Evolutionary conservation across 2,797 vertebrate species (phyloP).

Genomic region (Gastrophryne carolinensis): DNA sequence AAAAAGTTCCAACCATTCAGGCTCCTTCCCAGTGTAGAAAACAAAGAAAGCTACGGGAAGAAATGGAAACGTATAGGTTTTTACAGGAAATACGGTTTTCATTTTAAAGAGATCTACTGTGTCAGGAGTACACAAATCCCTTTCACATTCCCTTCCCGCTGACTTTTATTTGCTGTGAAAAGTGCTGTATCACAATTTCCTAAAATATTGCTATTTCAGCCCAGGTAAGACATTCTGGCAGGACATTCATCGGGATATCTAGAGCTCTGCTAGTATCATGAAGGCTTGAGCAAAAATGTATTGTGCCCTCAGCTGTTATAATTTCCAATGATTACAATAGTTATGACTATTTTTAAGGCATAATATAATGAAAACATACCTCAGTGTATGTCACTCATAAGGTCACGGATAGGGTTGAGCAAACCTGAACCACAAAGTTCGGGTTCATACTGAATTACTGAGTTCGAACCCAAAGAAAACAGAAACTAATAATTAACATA

Average conservation of each 20-base stretch:
- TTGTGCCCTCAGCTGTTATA: neutral
- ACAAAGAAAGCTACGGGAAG: constrained; percentile 19
- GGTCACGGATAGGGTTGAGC: too few species aligned
- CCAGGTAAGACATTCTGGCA: neutral
- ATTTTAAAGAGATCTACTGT: constrained; percentile 22
- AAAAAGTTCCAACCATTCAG: constrained; percentile 24
- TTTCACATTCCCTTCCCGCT: constrained; percentile 24
- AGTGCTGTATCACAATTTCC: constrained; percentile 10
- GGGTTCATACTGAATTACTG: too few species aligned
- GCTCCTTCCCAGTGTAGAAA: constrained; percentile 6
- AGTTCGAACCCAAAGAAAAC: neutral
- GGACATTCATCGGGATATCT: neutral
- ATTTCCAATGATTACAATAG: neutral
- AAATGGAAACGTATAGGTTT: constrained; percentile 17
- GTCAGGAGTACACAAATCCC: constrained; percentile 13
- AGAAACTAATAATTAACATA: too few species aligned
- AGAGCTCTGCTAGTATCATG: neutral
- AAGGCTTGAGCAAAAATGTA: neutral
- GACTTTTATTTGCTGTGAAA: constrained; percentile 34
- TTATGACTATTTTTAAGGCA: neutral
- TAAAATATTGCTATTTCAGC: constrained; percentile 7
- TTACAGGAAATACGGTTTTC: constrained; percentile 27
- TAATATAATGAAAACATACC: neutral
- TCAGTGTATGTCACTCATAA: neutral
- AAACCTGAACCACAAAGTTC: too few species aligned